These are phyloP conservation scores for Rhinolophus ferrumequinum DNA, from an alignment of 2,113 vertebrate genomes.

Conservation along the genomic window DNA sequence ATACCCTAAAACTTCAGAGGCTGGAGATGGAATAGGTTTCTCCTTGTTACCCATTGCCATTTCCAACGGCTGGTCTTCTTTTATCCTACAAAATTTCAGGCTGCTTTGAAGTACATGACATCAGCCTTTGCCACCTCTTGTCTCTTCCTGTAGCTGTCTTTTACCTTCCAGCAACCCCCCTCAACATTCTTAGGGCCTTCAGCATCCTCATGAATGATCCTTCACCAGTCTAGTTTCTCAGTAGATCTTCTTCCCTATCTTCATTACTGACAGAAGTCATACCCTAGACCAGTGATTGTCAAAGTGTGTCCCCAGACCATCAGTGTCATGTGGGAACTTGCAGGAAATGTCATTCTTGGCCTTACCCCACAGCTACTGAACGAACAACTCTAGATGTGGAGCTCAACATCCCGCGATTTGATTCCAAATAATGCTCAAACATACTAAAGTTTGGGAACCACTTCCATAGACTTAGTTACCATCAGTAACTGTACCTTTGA, in stretches of 20 bases:
- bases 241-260: background rate
- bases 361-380: background rate
- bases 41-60: background rate
- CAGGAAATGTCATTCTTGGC: background rate
- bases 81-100: background rate
- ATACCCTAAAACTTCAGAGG: background rate
- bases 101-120: background rate
- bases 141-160: background rate
- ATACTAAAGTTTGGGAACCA: background rate
- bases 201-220: background rate
- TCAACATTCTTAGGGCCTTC: background rate
- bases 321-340: background rate
- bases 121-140: background rate
- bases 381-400: background rate
- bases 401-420: background rate
- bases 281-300: background rate
- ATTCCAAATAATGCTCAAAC: background rate
- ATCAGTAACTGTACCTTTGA: background rate
- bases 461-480: background rate
- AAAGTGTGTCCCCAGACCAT: background rate
- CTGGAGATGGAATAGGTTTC: background rate
- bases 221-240: background rate
- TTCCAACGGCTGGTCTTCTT: background rate
- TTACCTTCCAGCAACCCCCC: background rate
- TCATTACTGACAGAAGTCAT: background rate